These are phyloP conservation scores for Clanis bilineata DNA, from an alignment of 2,888 invertebrate genomes.

Conservation along the genomic window DNA sequence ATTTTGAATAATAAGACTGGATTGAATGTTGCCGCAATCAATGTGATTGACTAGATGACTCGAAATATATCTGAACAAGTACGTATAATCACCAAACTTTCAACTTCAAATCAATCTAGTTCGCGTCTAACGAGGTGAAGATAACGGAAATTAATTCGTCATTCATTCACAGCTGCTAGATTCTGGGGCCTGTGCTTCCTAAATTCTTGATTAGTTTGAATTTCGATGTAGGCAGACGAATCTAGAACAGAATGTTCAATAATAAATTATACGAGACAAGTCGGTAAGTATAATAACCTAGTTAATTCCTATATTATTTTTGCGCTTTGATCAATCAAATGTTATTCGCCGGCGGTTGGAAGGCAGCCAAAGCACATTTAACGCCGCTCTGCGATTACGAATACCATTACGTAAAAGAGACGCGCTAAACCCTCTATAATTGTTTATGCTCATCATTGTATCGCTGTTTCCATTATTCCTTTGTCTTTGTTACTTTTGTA, in stretches of 20 bases:
- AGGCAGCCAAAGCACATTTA: constrained; percentile 9
- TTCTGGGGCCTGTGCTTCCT: background rate
- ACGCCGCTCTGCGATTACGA: background rate
- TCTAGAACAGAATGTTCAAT: background rate
- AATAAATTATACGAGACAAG: background rate
- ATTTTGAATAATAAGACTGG: too few species aligned
- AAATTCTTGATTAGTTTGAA: background rate
- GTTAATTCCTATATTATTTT: constrained; percentile 5
- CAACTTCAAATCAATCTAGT: background rate
- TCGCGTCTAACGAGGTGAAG: background rate
- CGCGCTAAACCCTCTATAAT: background rate
- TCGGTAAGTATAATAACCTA: background rate
- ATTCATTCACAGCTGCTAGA: background rate
- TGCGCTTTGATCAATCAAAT: constrained; percentile 11
- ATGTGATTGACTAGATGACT: background rate
- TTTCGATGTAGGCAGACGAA: background rate
- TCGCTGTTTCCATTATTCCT: background rate
- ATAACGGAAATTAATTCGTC: background rate
- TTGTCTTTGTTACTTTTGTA: background rate
- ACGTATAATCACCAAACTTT: too few species aligned
- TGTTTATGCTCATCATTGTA: background rate
- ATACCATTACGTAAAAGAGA: background rate
- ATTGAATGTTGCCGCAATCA: too few species aligned
- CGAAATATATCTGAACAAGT: background rate
- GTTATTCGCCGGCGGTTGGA: constrained; percentile 17